phyloP scores from a whole-genome alignment of 2,797 vertebrate species.

The Macroramphosus scolopax region DNA sequence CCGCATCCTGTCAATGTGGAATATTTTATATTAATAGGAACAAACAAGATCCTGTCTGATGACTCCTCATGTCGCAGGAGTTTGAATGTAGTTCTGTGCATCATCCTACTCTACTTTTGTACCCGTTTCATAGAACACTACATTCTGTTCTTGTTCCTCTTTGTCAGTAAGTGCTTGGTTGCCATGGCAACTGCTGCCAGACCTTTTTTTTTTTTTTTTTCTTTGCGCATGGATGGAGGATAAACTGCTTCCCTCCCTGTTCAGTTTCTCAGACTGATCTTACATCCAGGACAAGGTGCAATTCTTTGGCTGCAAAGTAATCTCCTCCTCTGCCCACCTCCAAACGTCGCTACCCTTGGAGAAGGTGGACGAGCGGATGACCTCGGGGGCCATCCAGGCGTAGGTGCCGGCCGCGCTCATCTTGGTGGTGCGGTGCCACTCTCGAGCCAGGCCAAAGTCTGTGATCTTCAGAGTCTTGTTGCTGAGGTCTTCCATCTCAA shows the following conservation, averaged over 20 bases:
- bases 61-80: too few relatives aligned
- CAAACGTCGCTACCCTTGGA: conserved; percentile 98
- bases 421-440: conserved; percentile 98
- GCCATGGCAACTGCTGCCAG: conserved; percentile 43
- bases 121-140: conserved; percentile 7
- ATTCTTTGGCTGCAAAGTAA: not conserved
- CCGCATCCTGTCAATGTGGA: too few relatives aligned
- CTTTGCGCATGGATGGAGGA: not conserved
- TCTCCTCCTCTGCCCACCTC: conserved; percentile 83
- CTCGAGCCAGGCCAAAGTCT: conserved; percentile 95
- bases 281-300: conserved; percentile 11
- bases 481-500: conserved; percentile 92
- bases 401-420: conserved; percentile 98
- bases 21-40: too few relatives aligned
- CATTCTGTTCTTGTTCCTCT: conserved; percentile 7
- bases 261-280: conserved; percentile 5
- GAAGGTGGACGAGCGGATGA: conserved; percentile 96
- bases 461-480: conserved; percentile 98
- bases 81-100: too few relatives aligned
- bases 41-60: too few relatives aligned
- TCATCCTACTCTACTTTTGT: conserved; percentile 5
- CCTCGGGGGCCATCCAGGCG: conserved; percentile 98
- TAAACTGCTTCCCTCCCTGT: conserved; percentile 11
- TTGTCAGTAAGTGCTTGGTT: conserved; percentile 32
- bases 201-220: conserved; percentile 18